Conservation (phyloP, 2,888 invertebrate species). For the Coelinius sp. region DNA sequence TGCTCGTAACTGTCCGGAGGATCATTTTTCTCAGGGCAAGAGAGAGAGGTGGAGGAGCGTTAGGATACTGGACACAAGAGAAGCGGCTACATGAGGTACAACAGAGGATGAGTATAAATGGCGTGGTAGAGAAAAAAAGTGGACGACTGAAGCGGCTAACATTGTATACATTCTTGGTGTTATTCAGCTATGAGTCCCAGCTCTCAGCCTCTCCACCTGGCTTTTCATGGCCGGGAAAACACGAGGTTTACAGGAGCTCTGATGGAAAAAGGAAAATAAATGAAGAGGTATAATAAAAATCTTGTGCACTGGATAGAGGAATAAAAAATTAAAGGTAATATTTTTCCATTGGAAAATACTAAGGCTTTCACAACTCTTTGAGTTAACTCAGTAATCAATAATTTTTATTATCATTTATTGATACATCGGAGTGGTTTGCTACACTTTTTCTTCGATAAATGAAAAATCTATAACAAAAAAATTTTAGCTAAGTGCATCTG, state of each 20-base stretch:
- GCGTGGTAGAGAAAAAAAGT: constrained; percentile 9
- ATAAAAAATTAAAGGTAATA: not conserved
- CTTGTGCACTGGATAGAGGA: not conserved
- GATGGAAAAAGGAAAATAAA: not conserved
- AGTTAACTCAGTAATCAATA: not conserved
- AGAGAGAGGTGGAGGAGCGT: not conserved
- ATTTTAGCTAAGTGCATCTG: not conserved
- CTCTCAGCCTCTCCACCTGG: constrained; percentile 8
- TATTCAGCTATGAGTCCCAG: constrained; percentile 36
- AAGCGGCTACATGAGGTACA: constrained; percentile 22
- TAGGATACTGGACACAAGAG: constrained; percentile 9
- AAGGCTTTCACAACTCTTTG: not conserved
- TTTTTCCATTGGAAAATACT: not conserved
- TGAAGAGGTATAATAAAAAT: not conserved
- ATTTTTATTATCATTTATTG: not conserved
- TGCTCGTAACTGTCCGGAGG: constrained; percentile 40
- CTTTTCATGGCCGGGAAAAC: constrained; percentile 22
- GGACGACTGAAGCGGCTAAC: constrained; percentile 9
- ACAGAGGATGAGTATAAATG: not conserved
- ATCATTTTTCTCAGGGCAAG: constrained; percentile 39
- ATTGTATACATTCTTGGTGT: constrained; percentile 32
- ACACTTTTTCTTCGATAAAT: not conserved
- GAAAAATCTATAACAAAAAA: not conserved
- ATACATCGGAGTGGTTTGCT: not conserved
- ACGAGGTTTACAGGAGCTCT: not conserved